Base-by-base conservation (phyloP, 2,888 invertebrate genomes). In the Campoletis raptor region DNA sequence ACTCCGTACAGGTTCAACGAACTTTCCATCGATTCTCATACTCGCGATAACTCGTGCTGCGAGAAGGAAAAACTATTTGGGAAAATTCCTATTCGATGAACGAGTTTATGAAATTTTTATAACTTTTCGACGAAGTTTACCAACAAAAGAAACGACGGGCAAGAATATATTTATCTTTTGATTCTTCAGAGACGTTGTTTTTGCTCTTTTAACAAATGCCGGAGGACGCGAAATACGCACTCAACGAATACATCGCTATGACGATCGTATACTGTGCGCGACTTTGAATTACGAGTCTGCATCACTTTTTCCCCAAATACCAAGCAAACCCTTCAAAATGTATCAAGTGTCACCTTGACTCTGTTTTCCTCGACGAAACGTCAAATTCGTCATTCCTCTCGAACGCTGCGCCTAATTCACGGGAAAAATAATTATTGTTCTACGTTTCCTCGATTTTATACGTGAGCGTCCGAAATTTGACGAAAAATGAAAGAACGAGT, bases 11-110 rank as follows among this genome's bases (percentile, higher is more conserved):
- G 73, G 73, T 54, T 61, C 54, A 54, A 73, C 45, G 73, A 73
- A 73, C 73, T 37, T 73, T 36, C 8, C 21, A 57, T 73, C 73
- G 73, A 73, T 54, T 54, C 73, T 54, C 73, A 54, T 42, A 10
- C 4, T 40, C n/a, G 40, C 21, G 21, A 12, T 42, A 1, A n/a
- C 21, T 42, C 15, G 21, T 18, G 64, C n/a, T 12, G 30, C 61
- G 30, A 61, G 21, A 8, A 24, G 10, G 12, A 61, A 30, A 40
- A 66, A 8, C 61, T 0, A 61, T 3, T 48, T 0, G 18, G 48
- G 7, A 48, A 48, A 24, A 30, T 24, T 21, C 12, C 30, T 30
- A 6, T 30, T 1, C 61, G 30, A 61, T 30, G 6, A 0, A 15
- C 30, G 7, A 15, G 30, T 61, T 12, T 61, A 54, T 54, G 2